phyloP scores from a whole-genome alignment of 2,888 invertebrate genomes.

The Dioctria linearis region DNA sequence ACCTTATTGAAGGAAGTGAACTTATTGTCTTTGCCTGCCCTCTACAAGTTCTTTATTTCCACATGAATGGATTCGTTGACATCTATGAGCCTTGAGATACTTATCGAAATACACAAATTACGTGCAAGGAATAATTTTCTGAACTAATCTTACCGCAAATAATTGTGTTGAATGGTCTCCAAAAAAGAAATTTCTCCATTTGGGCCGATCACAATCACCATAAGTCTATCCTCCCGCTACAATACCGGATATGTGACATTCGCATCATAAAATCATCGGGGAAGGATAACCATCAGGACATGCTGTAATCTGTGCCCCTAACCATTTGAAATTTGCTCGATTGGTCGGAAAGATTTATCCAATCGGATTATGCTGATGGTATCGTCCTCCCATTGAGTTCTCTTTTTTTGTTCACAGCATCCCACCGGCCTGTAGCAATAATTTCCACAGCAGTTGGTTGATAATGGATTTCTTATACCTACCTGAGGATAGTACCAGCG shows the following conservation, averaged over 20 bases:
- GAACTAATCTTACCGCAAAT: conserved; percentile 37
- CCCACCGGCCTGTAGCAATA: neutral
- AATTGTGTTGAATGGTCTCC: conserved; percentile 5
- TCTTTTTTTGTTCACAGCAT: conserved; percentile 16
- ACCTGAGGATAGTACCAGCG: neutral
- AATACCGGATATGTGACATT: conserved; percentile 15
- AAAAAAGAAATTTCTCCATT: conserved; percentile 12
- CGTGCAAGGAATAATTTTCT: conserved; percentile 34
- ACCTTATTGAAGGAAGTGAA: conserved; percentile 3
- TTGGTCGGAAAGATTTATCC: conserved; percentile 45
- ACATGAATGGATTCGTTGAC: conserved; percentile 35
- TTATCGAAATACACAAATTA: conserved; percentile 21
- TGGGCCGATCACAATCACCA: conserved; percentile 5
- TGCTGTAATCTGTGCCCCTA: conserved; percentile 35
- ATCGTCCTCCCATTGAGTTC: conserved; percentile 21
- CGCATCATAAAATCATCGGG: conserved; percentile 20
- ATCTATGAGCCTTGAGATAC: conserved; percentile 7
- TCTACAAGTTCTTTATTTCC: conserved; percentile 24
- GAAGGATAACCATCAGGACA: conserved; percentile 33
- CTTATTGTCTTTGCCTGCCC: conserved; percentile 21
- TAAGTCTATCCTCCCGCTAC: too few relatives aligned
- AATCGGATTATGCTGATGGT: conserved; percentile 41
- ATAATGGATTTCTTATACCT: neutral
- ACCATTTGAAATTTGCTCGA: conserved; percentile 45
- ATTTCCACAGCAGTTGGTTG: neutral